Evolutionary conservation across 2,113 vertebrate genomes (phyloP).

Genomic region (Heptranchias perlo): DNA sequence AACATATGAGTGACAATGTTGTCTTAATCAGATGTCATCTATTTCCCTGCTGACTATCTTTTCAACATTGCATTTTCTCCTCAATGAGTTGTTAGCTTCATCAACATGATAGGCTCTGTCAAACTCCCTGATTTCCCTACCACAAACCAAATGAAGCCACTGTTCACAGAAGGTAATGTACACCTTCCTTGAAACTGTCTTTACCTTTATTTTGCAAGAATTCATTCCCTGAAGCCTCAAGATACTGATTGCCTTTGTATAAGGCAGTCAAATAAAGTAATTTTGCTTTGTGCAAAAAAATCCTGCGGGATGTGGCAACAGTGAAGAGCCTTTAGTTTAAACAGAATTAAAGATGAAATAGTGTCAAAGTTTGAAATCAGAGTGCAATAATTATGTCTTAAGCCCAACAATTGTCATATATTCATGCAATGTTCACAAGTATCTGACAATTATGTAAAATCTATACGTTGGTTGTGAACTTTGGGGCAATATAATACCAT

Average conservation of each 20-base stretch:
- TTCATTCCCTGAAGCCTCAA: neutral
- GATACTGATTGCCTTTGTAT: neutral
- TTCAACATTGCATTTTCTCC: neutral
- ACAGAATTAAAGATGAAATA: conserved; percentile 8
- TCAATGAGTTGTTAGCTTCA: neutral
- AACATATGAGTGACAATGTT: neutral
- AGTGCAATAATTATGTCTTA: neutral
- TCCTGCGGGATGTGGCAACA: neutral
- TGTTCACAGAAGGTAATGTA: neutral
- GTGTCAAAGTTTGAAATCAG: neutral
- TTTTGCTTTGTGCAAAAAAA: neutral
- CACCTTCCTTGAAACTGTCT: neutral
- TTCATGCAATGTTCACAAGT: neutral
- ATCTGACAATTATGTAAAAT: neutral
- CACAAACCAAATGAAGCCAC: neutral
- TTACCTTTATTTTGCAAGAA: neutral
- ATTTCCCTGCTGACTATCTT: neutral
- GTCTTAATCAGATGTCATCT: neutral
- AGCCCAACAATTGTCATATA: neutral
- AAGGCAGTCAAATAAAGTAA: neutral
- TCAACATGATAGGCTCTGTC: neutral
- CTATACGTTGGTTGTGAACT: neutral
- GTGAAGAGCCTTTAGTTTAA: neutral
- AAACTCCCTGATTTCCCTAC: neutral
- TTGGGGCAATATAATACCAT: neutral